These are phyloP conservation scores for Stenodera caucasica DNA, from an alignment of 2,888 invertebrate species.

Conservation along the genomic window DNA sequence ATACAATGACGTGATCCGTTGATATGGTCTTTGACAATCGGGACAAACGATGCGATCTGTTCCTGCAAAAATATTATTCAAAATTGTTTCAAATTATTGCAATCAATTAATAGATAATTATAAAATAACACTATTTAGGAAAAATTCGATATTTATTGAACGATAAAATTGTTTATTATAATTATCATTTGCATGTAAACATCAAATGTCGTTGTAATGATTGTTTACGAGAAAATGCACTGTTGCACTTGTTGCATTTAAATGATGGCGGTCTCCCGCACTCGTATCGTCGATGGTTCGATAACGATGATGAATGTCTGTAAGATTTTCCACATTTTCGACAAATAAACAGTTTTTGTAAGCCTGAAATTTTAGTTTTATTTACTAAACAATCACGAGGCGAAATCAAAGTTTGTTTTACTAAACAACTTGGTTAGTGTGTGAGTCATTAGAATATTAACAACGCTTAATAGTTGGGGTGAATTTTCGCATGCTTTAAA, in stretches of 20 bases:
- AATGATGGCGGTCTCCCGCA: slow-evolving; percentile 56
- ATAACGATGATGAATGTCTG: slow-evolving; percentile 49
- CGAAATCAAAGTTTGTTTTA: background rate
- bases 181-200: background rate
- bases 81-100: background rate
- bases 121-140: background rate
- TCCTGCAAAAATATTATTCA: slow-evolving; percentile 4
- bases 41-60: slow-evolving; percentile 21
- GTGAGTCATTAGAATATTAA: background rate
- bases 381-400: background rate
- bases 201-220: slow-evolving; percentile 30
- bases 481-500: too few species aligned
- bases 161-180: background rate
- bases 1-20: slow-evolving; percentile 48
- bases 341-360: slow-evolving; percentile 57
- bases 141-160: background rate
- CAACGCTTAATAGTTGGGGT: background rate
- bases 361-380: slow-evolving; percentile 9
- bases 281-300: slow-evolving; percentile 54
- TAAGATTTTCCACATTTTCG: slow-evolving; percentile 68
- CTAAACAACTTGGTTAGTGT: too few species aligned
- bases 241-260: slow-evolving; percentile 48
- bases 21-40: slow-evolving; percentile 54
- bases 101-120: background rate
- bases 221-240: slow-evolving; percentile 33